Evolutionary conservation across 2,113 vertebrate genomes (phyloP).

Genomic region (Agapornis roseicollis): DNA sequence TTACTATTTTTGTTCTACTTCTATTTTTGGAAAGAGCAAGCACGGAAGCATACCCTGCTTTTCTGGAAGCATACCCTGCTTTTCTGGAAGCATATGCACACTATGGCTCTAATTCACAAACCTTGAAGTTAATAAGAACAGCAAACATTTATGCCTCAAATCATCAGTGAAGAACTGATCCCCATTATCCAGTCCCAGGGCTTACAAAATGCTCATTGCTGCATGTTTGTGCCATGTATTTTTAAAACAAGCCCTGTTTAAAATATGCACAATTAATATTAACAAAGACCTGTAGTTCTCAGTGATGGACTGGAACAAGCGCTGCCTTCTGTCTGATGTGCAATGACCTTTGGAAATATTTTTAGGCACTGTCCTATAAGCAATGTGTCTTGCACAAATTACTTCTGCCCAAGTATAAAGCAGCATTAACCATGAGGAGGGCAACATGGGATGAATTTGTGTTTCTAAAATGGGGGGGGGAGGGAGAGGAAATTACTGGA

Average conservation of each 20-base stretch:
- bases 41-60: not conserved
- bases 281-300: slow-evolving; percentile 18
- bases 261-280: slow-evolving; percentile 44
- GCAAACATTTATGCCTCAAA: not conserved
- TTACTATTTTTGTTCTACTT: not conserved
- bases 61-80: not conserved
- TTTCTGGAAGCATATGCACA: not conserved
- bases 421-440: not conserved
- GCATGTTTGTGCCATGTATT: not conserved
- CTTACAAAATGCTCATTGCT: not conserved
- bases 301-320: not conserved
- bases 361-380: slow-evolving; percentile 41
- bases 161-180: not conserved
- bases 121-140: not conserved
- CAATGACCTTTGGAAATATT: slow-evolving; percentile 51
- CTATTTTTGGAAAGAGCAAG: not conserved
- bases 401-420: slow-evolving; percentile 3
- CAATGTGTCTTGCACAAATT: slow-evolving; percentile 6
- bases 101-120: not conserved
- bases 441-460: not conserved
- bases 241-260: slow-evolving; percentile 20
- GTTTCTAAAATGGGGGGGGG: not conserved
- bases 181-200: not conserved
- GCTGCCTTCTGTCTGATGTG: slow-evolving; percentile 29
- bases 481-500: not conserved